Evolutionary conservation across 2,113 vertebrate genomes (phyloP).

Genomic region (Gavialis gangeticus): DNA sequence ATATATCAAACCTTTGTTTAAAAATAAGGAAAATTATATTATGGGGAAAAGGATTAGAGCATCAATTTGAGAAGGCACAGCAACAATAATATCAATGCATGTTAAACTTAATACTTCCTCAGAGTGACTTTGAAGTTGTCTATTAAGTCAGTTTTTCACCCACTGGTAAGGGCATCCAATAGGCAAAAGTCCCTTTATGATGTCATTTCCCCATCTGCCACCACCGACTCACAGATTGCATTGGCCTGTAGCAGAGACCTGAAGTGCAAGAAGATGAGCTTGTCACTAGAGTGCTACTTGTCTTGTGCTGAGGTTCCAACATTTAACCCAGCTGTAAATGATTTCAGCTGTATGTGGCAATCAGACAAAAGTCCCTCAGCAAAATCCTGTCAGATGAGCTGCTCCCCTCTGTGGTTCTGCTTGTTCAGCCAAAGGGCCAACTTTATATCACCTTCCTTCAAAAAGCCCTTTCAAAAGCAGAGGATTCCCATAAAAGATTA

Average conservation of each 20-base stretch:
- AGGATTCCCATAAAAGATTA: not conserved
- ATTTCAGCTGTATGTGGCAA: not conserved
- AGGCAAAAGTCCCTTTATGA: rapidly evolving
- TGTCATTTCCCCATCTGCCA: rapidly evolving
- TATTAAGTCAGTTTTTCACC: not conserved
- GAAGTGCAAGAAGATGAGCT: not conserved
- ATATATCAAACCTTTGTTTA: no score
- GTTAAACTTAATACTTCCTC: not conserved
- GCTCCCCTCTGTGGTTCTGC: not conserved
- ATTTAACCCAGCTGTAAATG: not conserved
- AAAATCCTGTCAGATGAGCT: not conserved
- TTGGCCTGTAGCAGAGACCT: not conserved
- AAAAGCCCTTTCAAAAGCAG: not conserved
- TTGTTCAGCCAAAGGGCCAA: not conserved
- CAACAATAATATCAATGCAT: not conserved
- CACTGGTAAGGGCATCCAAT: not conserved
- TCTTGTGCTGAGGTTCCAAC: not conserved
- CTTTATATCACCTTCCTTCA: not conserved
- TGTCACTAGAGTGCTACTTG: not conserved
- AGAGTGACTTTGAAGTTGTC: no score
- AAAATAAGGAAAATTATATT: not conserved
- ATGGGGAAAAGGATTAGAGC: not conserved
- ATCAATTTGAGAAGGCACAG: not conserved
- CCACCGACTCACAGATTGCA: not conserved
- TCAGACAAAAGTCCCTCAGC: no score